Conservation (phyloP, 64 coral and sea anemone genomes). For the Exaiptasia diaphana region DNA sequence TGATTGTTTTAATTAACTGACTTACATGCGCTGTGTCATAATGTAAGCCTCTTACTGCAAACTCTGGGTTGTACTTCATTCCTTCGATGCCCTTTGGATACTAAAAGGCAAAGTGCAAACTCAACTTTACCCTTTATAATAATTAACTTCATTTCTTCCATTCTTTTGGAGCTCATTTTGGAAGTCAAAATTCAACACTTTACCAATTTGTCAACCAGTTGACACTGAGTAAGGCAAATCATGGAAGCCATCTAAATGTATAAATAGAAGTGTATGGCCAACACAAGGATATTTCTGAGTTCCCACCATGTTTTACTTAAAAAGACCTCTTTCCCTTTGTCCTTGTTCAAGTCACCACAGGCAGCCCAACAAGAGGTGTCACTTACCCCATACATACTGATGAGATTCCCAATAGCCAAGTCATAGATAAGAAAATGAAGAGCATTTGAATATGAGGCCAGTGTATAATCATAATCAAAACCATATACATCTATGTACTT, state of each 20-base stretch:
- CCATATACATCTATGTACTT: conserved; percentile 93
- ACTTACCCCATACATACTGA: conserved; percentile 84
- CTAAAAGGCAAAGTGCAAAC: conserved; percentile 27
- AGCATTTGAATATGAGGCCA: conserved; percentile 82
- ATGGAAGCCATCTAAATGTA: too few relatives aligned
- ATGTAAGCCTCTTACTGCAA: conserved; percentile 85
- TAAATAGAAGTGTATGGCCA: neutral
- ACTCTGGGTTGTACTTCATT: conserved; percentile 81
- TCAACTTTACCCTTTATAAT: neutral
- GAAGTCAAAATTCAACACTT: neutral
- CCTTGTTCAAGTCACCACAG: too few relatives aligned
- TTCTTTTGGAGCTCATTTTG: neutral
- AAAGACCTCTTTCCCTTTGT: too few relatives aligned
- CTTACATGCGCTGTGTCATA: conserved; percentile 88
- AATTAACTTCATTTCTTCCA: neutral
- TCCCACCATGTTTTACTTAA: too few relatives aligned
- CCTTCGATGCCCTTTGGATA: conserved; percentile 74
- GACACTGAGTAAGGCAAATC: neutral
- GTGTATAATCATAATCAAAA: conserved; percentile 96
- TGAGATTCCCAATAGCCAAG: conserved; percentile 77
- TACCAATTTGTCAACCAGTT: neutral
- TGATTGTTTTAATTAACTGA: neutral
- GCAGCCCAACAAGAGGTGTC: too few relatives aligned
- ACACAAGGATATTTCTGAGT: neutral
- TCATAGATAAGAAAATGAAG: conserved; percentile 87